Evolutionary conservation across 2,888 invertebrate species (phyloP).

Genomic region (Pristionchus maxplancki): DNA sequence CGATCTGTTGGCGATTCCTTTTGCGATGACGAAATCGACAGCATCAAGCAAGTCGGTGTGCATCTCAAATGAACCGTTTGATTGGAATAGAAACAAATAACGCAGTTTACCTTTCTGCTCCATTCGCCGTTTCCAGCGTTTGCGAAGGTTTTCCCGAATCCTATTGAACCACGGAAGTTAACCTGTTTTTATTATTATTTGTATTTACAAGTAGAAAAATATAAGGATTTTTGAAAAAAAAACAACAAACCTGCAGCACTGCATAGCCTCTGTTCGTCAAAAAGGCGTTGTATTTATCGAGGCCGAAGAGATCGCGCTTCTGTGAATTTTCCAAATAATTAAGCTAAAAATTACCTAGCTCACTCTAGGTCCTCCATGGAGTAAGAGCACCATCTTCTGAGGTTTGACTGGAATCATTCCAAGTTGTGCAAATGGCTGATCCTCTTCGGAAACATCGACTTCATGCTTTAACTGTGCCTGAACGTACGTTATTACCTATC

Average conservation of each 20-base stretch:
- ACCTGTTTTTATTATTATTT: too few relatives aligned
- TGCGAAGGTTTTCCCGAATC: conserved; percentile 73
- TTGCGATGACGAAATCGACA: conserved; percentile 70
- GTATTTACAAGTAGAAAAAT: not conserved
- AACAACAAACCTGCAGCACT: conserved; percentile 67
- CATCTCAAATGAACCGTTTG: conserved; percentile 70
- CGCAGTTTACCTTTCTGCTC: conserved; percentile 5
- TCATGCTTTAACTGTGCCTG: not conserved
- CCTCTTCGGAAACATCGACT: conserved; percentile 65
- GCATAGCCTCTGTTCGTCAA: conserved; percentile 74
- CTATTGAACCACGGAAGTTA: conserved; percentile 75
- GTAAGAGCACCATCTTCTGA: conserved; percentile 72
- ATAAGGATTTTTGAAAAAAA: too few relatives aligned
- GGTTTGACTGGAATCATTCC: conserved; percentile 73
- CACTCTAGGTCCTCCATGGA: conserved; percentile 74
- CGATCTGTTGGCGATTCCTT: conserved; percentile 68
- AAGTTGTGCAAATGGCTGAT: conserved; percentile 65
- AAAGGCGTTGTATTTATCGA: conserved; percentile 71
- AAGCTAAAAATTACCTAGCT: not conserved
- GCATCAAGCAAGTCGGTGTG: conserved; percentile 76
- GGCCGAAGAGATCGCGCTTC: conserved; percentile 72
- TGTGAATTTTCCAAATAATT: not conserved
- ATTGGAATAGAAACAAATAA: too few relatives aligned
- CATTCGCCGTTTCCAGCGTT: conserved; percentile 76
- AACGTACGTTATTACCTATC: too few relatives aligned